A percentile compares a stretch with the other conserved stretches of the same genome.
Evolutionary conservation across 2,797 vertebrate genomes (phyloP).

Genomic region (Lycodopsis pacificus): DNA sequence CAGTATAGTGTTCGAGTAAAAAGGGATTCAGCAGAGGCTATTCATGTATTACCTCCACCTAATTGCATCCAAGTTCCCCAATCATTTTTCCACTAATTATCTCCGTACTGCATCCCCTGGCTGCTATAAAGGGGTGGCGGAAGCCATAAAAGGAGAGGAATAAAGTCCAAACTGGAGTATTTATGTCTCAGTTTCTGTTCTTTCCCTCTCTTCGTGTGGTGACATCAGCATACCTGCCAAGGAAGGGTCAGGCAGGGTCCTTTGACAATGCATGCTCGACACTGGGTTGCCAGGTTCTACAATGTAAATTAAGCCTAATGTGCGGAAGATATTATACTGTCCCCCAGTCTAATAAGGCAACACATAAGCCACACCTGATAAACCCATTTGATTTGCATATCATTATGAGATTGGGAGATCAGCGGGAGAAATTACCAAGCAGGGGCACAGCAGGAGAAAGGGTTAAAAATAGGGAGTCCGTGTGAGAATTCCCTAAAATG

Average conservation of each 20-base stretch:
- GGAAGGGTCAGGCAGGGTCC: neutral
- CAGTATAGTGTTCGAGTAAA: neutral
- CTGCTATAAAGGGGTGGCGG: slow-evolving; percentile 11
- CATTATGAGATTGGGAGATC: neutral
- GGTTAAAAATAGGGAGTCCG: neutral
- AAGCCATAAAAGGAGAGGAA: slow-evolving; percentile 28
- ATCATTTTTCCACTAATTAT: slow-evolving; percentile 45
- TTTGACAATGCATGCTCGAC: neutral
- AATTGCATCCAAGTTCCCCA: slow-evolving; percentile 49
- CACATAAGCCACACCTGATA: neutral
- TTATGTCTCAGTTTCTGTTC: slow-evolving; percentile 5
- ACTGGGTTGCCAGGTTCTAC: neutral
- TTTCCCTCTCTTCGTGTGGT: slow-evolving; percentile 1
- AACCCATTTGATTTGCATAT: neutral
- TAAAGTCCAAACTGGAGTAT: slow-evolving; percentile 22
- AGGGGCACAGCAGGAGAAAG: neutral
- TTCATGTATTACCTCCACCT: slow-evolving; percentile 27
- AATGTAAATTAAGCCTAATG: neutral
- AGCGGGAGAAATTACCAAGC: neutral
- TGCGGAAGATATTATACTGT: neutral
- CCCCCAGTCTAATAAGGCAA: neutral
- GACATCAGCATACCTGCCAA: slow-evolving; percentile 2
- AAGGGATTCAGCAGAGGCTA: slow-evolving; percentile 15
- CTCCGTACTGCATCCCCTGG: slow-evolving; percentile 27
- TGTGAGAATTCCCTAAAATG: neutral